These are phyloP conservation scores for Euspilapteryx auroguttella DNA, from an alignment of 2,888 invertebrate species.

Conservation along the genomic window DNA sequence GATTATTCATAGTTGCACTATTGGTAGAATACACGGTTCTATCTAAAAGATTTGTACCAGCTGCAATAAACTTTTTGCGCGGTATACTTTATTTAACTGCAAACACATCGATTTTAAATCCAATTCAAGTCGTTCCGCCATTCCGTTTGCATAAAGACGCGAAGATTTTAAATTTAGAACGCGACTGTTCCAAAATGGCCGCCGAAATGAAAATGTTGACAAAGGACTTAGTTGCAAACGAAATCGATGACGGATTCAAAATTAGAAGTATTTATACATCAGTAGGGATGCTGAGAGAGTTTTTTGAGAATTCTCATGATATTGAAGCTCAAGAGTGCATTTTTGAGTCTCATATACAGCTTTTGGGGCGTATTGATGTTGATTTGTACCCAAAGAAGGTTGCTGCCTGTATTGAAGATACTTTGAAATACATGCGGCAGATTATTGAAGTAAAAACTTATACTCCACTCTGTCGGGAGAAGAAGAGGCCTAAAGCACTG, in stretches of 20 bases:
- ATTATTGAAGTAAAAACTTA: constrained; percentile 56
- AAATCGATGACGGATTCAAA: constrained; percentile 66
- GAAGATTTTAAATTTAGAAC: constrained; percentile 61
- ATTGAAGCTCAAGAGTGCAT: constrained; percentile 38
- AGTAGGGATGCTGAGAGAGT: constrained; percentile 61
- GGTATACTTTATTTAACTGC: constrained; percentile 75
- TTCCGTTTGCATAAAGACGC: constrained; percentile 61
- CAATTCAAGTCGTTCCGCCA: constrained; percentile 68
- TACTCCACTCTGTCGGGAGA: constrained; percentile 59
- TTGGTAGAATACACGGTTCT: constrained; percentile 76
- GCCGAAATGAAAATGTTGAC: constrained; percentile 45
- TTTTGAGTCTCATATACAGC: constrained; percentile 56
- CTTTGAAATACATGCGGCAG: constrained; percentile 46
- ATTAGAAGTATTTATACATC: constrained; percentile 59
- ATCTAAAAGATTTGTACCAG: constrained; percentile 81
- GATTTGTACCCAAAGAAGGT: constrained; percentile 66
- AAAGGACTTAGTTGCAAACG: constrained; percentile 53
- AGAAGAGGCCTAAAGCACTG: constrained; percentile 77
- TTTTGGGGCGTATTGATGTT: constrained; percentile 59
- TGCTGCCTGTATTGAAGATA: constrained; percentile 30
- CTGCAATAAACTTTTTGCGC: constrained; percentile 76
- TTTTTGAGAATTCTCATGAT: constrained; percentile 50
- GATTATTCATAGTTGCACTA: constrained; percentile 74
- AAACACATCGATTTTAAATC: constrained; percentile 61
- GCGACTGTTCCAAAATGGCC: constrained; percentile 37